Evolutionary conservation across 2,888 invertebrate species (phyloP).

Genomic region (Pyrrhosoma nymphula): DNA sequence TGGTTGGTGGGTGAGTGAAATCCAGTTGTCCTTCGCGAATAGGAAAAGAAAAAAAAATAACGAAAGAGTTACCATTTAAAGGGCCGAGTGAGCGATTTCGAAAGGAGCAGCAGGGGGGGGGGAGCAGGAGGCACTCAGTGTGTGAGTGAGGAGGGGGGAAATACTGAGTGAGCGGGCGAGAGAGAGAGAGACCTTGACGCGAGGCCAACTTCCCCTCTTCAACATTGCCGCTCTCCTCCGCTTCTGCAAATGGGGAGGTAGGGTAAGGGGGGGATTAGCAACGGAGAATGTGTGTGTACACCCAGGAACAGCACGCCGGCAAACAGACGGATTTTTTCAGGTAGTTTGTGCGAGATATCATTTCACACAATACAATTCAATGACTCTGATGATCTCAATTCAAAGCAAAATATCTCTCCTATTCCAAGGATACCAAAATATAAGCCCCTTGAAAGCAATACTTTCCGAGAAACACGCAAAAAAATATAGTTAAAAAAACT

Average conservation of each 20-base stretch:
- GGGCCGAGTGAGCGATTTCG: conserved; percentile 33
- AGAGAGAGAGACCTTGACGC: conserved; percentile 17
- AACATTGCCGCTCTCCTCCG: not conserved
- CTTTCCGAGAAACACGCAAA: no score
- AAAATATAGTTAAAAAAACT: no score
- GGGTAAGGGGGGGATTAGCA: not conserved
- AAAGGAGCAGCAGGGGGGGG: not conserved
- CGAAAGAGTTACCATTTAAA: conserved; percentile 58
- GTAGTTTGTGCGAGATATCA: no score
- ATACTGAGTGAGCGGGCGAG: no score
- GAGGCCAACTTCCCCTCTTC: conserved; percentile 33
- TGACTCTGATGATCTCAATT: no score
- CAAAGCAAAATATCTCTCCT: no score
- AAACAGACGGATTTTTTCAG: no score
- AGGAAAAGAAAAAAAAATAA: conserved; percentile 1
- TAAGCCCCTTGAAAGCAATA: no score
- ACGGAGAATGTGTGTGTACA: not conserved
- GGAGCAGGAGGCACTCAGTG: not conserved
- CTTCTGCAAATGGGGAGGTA: not conserved
- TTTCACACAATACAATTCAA: no score
- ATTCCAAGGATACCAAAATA: no score
- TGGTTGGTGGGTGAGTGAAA: not conserved
- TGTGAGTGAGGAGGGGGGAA: no score
- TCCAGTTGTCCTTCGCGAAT: conserved; percentile 49
- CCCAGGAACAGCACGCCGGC: no score